Evolutionary conservation across 2,113 vertebrate genomes (phyloP).

Genomic region (Crotalus tigris): DNA sequence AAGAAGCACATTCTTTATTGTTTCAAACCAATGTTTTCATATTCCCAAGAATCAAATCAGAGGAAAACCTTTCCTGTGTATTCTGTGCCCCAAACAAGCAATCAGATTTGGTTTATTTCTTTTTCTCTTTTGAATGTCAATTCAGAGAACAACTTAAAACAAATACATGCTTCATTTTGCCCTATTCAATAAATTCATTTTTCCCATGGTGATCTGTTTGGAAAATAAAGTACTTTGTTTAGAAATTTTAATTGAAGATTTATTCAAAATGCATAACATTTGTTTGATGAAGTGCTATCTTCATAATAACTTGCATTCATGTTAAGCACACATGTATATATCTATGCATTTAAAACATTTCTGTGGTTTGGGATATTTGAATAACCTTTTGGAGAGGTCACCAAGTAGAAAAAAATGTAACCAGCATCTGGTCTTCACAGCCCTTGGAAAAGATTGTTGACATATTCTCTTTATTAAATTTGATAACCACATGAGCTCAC

Average conservation of each 20-base stretch:
- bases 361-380: slow-evolving; percentile 54
- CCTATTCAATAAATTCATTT: not conserved
- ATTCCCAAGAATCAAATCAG: not conserved
- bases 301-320: slow-evolving; percentile 36
- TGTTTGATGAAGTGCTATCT: slow-evolving; percentile 32
- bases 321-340: slow-evolving; percentile 30
- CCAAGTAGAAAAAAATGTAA: slow-evolving; percentile 47
- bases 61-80: not conserved
- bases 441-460: slow-evolving; percentile 18
- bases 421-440: not conserved
- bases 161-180: slow-evolving; percentile 7
- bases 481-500: not conserved
- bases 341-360: slow-evolving; percentile 39
- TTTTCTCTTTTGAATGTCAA: not conserved
- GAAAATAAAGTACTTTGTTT: slow-evolving; percentile 41
- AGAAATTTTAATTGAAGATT: slow-evolving; percentile 42
- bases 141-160: not conserved
- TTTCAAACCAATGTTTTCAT: not conserved
- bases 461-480: slow-evolving; percentile 10
- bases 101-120: not conserved
- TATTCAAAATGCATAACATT: slow-evolving; percentile 7
- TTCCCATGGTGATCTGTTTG: slow-evolving; percentile 1
- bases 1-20: not conserved
- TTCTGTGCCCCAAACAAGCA: not conserved
- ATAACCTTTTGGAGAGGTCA: slow-evolving; percentile 59